Percentiles rank a stretch among this genome's conserved stretches.
These are phyloP conservation scores for Centruroides vittatus DNA, from an alignment of 1,140 invertebrate species.

Conservation along the genomic window DNA sequence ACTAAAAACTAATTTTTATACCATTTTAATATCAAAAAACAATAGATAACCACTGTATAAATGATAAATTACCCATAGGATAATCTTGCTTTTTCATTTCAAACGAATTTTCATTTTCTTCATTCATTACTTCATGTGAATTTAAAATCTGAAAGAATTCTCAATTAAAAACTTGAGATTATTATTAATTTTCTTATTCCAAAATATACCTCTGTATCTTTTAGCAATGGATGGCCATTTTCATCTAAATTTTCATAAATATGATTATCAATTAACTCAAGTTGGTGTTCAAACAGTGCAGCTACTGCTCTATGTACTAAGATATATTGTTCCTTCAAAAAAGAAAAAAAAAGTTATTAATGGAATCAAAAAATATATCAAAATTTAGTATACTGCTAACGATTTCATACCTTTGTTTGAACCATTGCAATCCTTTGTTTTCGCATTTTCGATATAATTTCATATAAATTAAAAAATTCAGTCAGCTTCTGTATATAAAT, in stretches of 20 bases:
- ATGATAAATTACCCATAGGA: too few species aligned
- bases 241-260: constrained; percentile 40
- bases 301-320: constrained; percentile 37
- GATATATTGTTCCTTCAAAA: constrained; percentile 35
- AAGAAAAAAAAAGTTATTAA: neutral
- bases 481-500: constrained; percentile 34
- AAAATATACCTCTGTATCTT: too few species aligned
- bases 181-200: too few species aligned
- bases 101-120: too few species aligned
- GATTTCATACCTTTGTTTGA: constrained; percentile 32
- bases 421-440: constrained; percentile 46
- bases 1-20: too few species aligned
- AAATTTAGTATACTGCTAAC: neutral
- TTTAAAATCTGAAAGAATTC: too few species aligned
- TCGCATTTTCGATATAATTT: constrained; percentile 41
- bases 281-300: constrained; percentile 39
- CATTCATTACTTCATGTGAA: too few species aligned
- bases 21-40: too few species aligned
- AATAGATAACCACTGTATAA: too few species aligned
- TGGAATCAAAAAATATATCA: neutral
- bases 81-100: too few species aligned
- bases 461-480: constrained; percentile 38
- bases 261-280: constrained; percentile 41
- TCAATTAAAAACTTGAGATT: too few species aligned
- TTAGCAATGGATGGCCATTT: constrained; percentile 21